phyloP scores from a whole-genome alignment of 2,113 vertebrate species.

The Danionella cerebrum region DNA sequence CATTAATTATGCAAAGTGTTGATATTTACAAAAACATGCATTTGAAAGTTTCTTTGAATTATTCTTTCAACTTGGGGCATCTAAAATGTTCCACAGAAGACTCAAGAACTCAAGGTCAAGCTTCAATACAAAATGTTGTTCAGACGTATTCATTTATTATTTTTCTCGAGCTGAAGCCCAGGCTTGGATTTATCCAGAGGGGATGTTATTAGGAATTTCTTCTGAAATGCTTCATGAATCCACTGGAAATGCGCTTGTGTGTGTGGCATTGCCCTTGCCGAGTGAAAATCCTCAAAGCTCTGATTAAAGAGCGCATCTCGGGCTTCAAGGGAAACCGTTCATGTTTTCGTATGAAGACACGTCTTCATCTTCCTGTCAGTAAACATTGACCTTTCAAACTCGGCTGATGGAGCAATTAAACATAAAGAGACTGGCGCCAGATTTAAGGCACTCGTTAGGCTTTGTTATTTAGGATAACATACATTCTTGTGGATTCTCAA shows the following conservation, averaged over 20 bases:
- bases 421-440: too few relatives aligned
- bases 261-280: neutral
- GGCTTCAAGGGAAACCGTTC: neutral
- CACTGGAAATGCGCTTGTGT: neutral
- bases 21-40: too few relatives aligned
- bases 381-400: neutral
- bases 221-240: neutral
- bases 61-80: too few relatives aligned
- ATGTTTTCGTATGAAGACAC: neutral
- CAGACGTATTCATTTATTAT: neutral
- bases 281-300: neutral
- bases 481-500: too few relatives aligned
- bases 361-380: neutral
- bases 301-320: neutral
- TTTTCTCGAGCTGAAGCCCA: neutral
- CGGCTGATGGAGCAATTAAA: neutral
- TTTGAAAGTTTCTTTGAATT: too few relatives aligned
- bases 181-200: neutral
- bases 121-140: neutral
- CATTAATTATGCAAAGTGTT: too few relatives aligned
- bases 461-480: too few relatives aligned
- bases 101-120: neutral
- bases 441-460: too few relatives aligned
- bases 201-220: conserved; percentile 7
- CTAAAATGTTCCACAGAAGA: too few relatives aligned